phyloP scores from a whole-genome alignment of 1,140 invertebrate genomes.

The Atopsyche davidsoni region DNA sequence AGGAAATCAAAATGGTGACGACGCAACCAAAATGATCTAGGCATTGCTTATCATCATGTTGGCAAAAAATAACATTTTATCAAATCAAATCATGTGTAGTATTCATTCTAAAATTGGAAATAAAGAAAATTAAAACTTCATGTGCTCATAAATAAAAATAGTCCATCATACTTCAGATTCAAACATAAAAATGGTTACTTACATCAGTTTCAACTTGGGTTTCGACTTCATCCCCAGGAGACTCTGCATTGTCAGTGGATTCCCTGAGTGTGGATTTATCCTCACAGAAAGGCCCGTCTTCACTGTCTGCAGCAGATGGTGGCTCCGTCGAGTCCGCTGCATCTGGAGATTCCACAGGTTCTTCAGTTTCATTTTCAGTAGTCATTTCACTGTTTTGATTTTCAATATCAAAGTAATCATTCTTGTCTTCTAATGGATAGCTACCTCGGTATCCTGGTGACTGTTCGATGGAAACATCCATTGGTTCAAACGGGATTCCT shows the following conservation, averaged over 20 bases:
- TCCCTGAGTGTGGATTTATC: not conserved
- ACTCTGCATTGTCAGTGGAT: not conserved
- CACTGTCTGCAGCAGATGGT: not conserved
- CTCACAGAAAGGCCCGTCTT: not conserved
- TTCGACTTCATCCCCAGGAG: not conserved
- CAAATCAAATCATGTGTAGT: too few relatives aligned
- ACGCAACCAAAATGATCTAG: slow-evolving; percentile 22
- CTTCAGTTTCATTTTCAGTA: not conserved
- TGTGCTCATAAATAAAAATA: too few relatives aligned
- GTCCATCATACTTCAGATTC: too few relatives aligned
- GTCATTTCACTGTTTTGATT: not conserved
- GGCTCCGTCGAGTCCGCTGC: not conserved
- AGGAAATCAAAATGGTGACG: slow-evolving; percentile 23
- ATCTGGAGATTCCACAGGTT: not conserved
- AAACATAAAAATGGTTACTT: too few relatives aligned
- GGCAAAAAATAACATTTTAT: slow-evolving; percentile 1
- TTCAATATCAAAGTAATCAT: slow-evolving; percentile 4
- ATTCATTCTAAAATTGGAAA: too few relatives aligned
- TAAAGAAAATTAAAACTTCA: too few relatives aligned
- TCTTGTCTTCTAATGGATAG: slow-evolving; percentile 10
- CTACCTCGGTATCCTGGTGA: slow-evolving; percentile 13
- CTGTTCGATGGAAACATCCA: slow-evolving; percentile 18
- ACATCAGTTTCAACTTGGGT: too few relatives aligned
- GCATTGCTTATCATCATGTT: slow-evolving; percentile 27
- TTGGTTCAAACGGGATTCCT: slow-evolving; percentile 17